Conservation (phyloP, 2,888 invertebrate genomes). For the Pardosa pseudoannulata region DNA sequence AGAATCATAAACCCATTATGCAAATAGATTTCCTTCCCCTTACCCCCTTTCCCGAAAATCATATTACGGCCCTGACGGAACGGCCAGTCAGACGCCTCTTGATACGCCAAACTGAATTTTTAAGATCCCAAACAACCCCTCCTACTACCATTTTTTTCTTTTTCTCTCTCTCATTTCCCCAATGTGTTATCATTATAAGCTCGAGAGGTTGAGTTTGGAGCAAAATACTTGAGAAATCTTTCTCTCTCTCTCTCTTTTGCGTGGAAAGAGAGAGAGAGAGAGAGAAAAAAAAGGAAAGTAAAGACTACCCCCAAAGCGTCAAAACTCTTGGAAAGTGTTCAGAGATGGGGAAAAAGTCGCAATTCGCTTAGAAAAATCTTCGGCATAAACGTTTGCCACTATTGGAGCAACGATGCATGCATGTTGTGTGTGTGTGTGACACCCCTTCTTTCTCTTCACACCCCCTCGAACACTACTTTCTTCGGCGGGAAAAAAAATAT, state of each 20-base stretch:
- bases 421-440: neutral
- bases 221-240: neutral
- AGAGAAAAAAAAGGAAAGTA: slow-evolving; percentile 31
- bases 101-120: slow-evolving; percentile 19
- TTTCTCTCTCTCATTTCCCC: neutral
- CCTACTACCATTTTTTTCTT: neutral
- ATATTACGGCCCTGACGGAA: slow-evolving; percentile 6
- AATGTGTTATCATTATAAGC: slow-evolving; percentile 46
- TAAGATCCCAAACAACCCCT: slow-evolving; percentile 17
- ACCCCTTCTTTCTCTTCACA: neutral
- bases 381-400: slow-evolving; percentile 46
- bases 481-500: no score
- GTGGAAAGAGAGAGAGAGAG: slow-evolving; percentile 9
- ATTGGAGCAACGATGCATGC: slow-evolving; percentile 46
- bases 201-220: slow-evolving; percentile 10
- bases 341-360: slow-evolving; percentile 5
- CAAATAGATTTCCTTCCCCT: slow-evolving; percentile 15
- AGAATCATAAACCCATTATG: slow-evolving; percentile 19
- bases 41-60: slow-evolving; percentile 4
- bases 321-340: slow-evolving; percentile 12
- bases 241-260: no score
- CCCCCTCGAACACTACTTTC: no score
- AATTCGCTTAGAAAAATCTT: slow-evolving; percentile 24
- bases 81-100: slow-evolving; percentile 4
- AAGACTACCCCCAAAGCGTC: slow-evolving; percentile 28